Evolutionary conservation across 2,797 vertebrate species (phyloP).

Genomic region (Urophycis tenuis): DNA sequence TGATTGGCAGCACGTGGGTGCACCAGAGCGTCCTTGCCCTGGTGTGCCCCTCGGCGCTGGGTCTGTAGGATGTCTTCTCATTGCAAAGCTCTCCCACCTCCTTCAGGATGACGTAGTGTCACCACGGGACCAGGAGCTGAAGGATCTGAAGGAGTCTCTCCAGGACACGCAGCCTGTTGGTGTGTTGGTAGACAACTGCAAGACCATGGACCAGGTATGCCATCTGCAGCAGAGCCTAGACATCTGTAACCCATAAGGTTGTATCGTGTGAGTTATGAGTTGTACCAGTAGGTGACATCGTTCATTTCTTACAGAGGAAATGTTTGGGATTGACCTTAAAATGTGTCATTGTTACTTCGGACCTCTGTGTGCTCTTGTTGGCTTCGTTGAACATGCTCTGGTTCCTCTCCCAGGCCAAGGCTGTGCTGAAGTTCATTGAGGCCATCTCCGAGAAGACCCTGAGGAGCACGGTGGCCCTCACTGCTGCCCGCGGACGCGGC

Average conservation of each 20-base stretch:
- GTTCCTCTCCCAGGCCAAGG: constrained; percentile 76
- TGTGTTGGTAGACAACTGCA: constrained; percentile 86
- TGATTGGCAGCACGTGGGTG: constrained; percentile 39
- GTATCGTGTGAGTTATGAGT: background rate
- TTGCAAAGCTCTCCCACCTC: constrained; percentile 14
- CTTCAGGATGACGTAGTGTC: constrained; percentile 75
- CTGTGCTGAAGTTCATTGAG: constrained; percentile 91
- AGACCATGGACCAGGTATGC: constrained; percentile 89
- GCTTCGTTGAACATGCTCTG: background rate
- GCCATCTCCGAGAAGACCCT: constrained; percentile 96
- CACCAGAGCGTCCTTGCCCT: background rate
- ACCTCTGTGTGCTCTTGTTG: background rate
- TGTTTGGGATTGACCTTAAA: background rate
- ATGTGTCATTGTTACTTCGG: background rate
- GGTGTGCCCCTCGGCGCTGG: background rate
- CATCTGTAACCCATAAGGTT: background rate
- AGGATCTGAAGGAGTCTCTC: constrained; percentile 85
- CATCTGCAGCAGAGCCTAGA: background rate
- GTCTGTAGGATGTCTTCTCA: background rate
- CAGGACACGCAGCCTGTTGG: constrained; percentile 97
- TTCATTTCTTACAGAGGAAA: background rate
- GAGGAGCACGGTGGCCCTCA: constrained; percentile 88
- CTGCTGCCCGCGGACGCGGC: constrained; percentile 90
- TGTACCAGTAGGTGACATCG: background rate
- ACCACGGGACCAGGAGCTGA: constrained; percentile 81